Evolutionary conservation across 2,797 vertebrate species (phyloP).

Genomic region (Manis pentadactyla): DNA sequence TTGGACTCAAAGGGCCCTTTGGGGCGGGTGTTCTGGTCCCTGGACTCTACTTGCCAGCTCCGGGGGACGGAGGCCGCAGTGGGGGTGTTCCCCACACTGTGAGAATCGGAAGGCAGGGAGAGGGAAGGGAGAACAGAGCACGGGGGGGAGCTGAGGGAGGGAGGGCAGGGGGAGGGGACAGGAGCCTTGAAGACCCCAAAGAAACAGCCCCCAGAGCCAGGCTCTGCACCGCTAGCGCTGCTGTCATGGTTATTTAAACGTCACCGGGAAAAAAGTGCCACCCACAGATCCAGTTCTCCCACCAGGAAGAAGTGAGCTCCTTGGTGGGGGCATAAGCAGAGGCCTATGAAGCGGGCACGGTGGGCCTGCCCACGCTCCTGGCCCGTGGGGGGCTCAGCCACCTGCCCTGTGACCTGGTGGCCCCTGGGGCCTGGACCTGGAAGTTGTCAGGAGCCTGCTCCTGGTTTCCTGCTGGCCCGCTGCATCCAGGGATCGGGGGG

Average conservation of each 20-base stretch:
- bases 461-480: not conserved
- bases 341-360: not conserved
- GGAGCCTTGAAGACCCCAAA: not conserved
- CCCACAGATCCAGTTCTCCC: not conserved
- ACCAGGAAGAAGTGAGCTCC: not conserved
- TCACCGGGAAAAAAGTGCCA: slow-evolving; percentile 37
- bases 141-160: not conserved
- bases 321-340: not conserved
- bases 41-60: not conserved
- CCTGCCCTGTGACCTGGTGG: not conserved
- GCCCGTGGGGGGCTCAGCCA: not conserved
- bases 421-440: not conserved
- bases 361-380: not conserved
- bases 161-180: not conserved
- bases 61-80: not conserved
- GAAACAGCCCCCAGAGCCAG: not conserved
- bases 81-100: no score
- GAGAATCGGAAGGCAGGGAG: not conserved
- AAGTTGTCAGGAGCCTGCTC: not conserved
- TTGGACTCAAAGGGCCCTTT: slow-evolving; percentile 58
- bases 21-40: not conserved
- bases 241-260: slow-evolving; percentile 21
- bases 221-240: not conserved
- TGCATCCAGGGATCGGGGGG: no score
- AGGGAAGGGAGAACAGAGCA: not conserved